Conservation (phyloP, 2,888 invertebrate genomes). For the Pristionchus exspectatus region DNA sequence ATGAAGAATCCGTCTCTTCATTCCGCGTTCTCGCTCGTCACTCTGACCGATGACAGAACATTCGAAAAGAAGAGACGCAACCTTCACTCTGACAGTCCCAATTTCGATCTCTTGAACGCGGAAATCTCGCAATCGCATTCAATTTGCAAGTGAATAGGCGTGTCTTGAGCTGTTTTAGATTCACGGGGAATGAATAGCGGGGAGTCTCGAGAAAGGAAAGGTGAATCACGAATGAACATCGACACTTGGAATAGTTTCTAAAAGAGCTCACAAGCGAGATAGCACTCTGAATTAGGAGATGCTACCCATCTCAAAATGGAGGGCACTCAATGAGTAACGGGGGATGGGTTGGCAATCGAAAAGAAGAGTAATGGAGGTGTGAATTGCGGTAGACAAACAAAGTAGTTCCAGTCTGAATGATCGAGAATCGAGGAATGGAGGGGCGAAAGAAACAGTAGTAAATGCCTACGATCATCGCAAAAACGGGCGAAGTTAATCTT, state of each 20-base stretch:
- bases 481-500: neutral
- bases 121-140: neutral
- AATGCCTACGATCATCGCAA: neutral
- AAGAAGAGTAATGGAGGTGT: neutral
- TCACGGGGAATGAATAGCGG: neutral
- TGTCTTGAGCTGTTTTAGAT: neutral
- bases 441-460: neutral
- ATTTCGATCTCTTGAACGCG: conserved; percentile 13
- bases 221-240: neutral
- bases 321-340: conserved; percentile 12
- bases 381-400: conserved; percentile 11
- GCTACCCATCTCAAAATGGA: neutral
- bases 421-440: neutral
- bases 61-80: neutral
- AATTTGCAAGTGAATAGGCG: conserved; percentile 46
- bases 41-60: too few species aligned
- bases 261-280: too few species aligned
- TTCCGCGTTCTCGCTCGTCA: neutral
- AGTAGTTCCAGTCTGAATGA: conserved; percentile 13
- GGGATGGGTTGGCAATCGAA: neutral
- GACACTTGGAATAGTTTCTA: too few species aligned
- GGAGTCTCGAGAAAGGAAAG: neutral
- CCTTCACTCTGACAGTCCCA: neutral
- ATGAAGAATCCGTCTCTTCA: too few species aligned
- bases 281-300: neutral